Evolutionary conservation across 2,797 vertebrate species (phyloP).

Genomic region (Apogon hyalosoma): DNA sequence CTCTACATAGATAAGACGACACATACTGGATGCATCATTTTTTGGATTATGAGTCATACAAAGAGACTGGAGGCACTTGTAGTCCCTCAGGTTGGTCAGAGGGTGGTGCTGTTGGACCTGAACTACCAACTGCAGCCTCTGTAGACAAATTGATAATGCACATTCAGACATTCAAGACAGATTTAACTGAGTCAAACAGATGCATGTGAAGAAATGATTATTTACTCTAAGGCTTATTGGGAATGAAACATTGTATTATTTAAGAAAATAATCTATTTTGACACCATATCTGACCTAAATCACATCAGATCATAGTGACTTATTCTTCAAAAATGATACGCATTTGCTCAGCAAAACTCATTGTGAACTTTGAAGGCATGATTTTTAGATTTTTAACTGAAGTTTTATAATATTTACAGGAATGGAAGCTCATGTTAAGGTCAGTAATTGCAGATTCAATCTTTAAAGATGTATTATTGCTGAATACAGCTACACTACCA

Average conservation of each 20-base stretch:
- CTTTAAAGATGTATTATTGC: neutral
- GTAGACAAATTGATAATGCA: constrained; percentile 51
- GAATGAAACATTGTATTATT: constrained; percentile 37
- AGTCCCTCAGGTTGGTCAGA: constrained; percentile 30
- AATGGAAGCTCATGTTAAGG: neutral
- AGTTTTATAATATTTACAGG: neutral
- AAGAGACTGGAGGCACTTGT: constrained; percentile 3
- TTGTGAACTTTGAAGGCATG: neutral
- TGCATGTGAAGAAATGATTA: constrained; percentile 46
- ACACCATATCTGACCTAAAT: constrained; percentile 7
- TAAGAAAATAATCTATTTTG: constrained; percentile 41
- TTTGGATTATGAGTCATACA: constrained; percentile 40
- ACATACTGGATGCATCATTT: constrained; percentile 27
- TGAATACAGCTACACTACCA: neutral
- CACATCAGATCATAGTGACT: neutral
- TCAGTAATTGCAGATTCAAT: constrained; percentile 3
- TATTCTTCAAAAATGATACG: neutral
- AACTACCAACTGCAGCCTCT: neutral
- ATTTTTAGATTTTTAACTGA: neutral
- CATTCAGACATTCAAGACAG: constrained; percentile 36
- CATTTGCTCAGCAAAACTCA: neutral
- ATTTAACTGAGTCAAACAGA: constrained; percentile 56
- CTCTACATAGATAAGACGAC: neutral
- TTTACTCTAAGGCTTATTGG: constrained; percentile 58
- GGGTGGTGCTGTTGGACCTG: constrained; percentile 78